phyloP scores from a whole-genome alignment of 2,113 vertebrate species.

The Rhadina sibilatrix region DNA sequence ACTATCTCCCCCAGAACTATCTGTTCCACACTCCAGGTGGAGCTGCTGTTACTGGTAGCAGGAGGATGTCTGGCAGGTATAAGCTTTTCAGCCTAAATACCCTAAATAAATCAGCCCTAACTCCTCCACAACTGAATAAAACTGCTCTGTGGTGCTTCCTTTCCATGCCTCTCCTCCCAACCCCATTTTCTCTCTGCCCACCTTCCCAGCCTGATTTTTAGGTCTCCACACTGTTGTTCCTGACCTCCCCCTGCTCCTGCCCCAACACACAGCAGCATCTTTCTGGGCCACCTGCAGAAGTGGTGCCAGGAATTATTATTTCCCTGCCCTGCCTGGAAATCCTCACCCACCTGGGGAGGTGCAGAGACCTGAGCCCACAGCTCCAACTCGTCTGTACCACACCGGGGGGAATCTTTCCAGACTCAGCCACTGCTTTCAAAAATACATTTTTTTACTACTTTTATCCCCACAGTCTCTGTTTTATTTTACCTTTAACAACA shows the following conservation, averaged over 20 bases:
- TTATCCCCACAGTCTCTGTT: background rate
- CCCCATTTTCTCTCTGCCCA: rapidly evolving
- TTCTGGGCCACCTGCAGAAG: background rate
- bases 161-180: background rate
- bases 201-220: rapidly evolving
- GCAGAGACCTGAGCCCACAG: background rate
- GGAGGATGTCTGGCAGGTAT: background rate
- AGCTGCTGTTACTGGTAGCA: background rate
- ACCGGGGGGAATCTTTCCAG: background rate
- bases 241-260: background rate
- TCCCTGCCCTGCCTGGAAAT: background rate
- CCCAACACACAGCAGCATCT: background rate
- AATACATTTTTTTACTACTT: background rate
- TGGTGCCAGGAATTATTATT: background rate
- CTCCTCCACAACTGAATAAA: background rate
- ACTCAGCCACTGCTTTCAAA: background rate
- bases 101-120: background rate
- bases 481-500: background rate
- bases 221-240: background rate
- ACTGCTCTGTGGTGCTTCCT: rapidly evolving
- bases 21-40: background rate
- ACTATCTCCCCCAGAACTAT: background rate
- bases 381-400: background rate
- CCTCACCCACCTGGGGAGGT: background rate
- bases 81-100: background rate